Conservation (phyloP, 2,888 invertebrate species). For the Flexamia atlantica region DNA sequence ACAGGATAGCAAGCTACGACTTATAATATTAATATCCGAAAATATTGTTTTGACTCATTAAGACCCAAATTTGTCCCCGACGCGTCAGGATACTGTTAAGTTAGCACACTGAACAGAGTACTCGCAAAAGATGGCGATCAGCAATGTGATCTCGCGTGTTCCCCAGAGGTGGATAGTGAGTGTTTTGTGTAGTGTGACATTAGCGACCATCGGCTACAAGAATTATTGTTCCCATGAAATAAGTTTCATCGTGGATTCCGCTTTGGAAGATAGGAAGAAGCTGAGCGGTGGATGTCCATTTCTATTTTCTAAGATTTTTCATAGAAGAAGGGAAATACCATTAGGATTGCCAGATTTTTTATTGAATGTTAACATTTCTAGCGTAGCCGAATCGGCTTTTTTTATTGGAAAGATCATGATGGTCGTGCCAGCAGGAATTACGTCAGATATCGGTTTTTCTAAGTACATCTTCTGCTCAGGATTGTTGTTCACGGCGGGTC, state of each 20-base stretch:
- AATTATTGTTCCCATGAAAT: neutral
- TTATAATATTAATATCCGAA: too few species aligned
- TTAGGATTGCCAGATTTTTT: neutral
- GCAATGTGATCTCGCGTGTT: too few species aligned
- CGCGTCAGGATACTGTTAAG: too few species aligned
- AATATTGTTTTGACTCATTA: too few species aligned
- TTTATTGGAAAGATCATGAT: neutral
- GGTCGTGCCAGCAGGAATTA: too few species aligned
- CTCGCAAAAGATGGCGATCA: too few species aligned
- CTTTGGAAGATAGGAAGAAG: neutral
- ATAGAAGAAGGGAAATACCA: neutral
- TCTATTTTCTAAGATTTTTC: neutral
- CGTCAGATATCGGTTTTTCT: neutral
- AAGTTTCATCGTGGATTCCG: neutral
- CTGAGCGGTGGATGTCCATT: neutral
- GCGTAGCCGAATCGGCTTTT: neutral
- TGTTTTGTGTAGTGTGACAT: neutral
- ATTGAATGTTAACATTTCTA: neutral
- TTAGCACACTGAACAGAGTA: too few species aligned
- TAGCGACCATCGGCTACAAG: neutral
- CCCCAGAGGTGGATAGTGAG: neutral
- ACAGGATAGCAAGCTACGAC: too few species aligned
- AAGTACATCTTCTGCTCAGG: neutral
- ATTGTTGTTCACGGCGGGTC: neutral
- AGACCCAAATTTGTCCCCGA: too few species aligned